These are phyloP conservation scores for Ornithorhynchus anatinus DNA, from an alignment of 2,113 vertebrate genomes.

Conservation along the genomic window DNA sequence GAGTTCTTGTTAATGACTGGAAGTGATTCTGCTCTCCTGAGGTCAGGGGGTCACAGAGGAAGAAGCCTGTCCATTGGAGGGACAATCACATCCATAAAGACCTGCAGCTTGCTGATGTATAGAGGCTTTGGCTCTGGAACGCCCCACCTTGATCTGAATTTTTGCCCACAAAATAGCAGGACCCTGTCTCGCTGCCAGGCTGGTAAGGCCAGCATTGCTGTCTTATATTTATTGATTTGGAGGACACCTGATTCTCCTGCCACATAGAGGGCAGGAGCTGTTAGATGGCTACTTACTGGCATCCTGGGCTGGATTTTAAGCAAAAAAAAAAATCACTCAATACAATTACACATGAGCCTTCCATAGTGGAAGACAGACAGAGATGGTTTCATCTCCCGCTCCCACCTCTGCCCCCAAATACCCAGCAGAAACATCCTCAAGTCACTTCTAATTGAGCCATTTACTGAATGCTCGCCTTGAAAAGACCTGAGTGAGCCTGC, in stretches of 20 bases:
- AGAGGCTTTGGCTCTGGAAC: rapidly evolving
- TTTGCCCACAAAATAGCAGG: too few species aligned
- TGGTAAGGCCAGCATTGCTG: too few species aligned
- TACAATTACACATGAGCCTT: conserved; percentile 30
- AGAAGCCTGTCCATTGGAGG: neutral
- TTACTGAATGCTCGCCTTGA: conserved; percentile 39
- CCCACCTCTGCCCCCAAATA: neutral
- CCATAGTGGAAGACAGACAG: conserved; percentile 48
- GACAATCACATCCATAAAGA: neutral
- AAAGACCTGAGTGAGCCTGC: neutral
- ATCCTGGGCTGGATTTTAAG: neutral
- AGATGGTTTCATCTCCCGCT: conserved; percentile 7
- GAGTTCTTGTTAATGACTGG: neutral
- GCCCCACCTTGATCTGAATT: neutral
- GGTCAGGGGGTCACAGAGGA: neutral
- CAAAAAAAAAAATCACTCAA: conserved; percentile 31
- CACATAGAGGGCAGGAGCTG: neutral
- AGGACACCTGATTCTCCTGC: neutral
- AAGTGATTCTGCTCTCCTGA: neutral
- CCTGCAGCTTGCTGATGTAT: rapidly evolving
- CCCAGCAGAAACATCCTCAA: conserved; percentile 31
- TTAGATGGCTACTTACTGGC: too few species aligned
- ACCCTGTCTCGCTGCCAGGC: rapidly evolving
- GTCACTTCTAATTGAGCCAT: conserved; percentile 46
- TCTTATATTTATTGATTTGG: neutral